Evolutionary conservation across 37 sponge, comb jelly and placozoan genomes (phyloP).

Genomic region (Lycopodina hypogea): DNA sequence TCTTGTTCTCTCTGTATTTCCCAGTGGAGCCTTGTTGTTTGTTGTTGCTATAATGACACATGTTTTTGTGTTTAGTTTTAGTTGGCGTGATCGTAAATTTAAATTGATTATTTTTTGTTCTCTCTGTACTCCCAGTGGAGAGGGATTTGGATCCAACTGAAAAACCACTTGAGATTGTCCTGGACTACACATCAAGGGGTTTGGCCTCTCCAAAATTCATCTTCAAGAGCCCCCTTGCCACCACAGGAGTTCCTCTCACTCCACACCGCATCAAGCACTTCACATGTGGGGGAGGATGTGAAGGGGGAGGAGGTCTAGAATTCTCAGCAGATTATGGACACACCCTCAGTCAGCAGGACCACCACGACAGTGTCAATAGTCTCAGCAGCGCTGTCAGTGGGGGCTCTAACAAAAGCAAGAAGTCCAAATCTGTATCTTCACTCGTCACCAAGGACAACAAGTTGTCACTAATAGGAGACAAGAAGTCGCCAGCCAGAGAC

Average conservation of each 20-base stretch:
- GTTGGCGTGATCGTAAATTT: too few relatives aligned
- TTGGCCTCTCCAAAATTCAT: conserved; percentile 38
- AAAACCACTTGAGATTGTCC: conserved; percentile 57
- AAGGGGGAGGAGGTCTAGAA: not conserved
- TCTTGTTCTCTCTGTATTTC: not conserved
- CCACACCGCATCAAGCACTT: not conserved
- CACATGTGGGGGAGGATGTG: not conserved
- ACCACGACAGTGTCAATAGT: conserved; percentile 18
- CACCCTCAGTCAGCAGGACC: not conserved
- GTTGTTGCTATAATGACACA: too few relatives aligned
- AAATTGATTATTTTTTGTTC: too few relatives aligned
- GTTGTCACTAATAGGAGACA: too few relatives aligned
- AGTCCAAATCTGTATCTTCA: conserved; percentile 23
- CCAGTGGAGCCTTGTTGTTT: too few relatives aligned
- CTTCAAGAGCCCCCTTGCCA: conserved; percentile 20
- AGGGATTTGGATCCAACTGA: conserved; percentile 48
- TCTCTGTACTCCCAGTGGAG: too few relatives aligned
- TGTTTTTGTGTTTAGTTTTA: too few relatives aligned
- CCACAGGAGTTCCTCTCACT: not conserved
- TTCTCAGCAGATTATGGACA: not conserved
- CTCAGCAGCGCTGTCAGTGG: conserved; percentile 18
- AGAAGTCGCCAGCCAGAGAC: not conserved
- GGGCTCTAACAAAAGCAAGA: conserved; percentile 8
- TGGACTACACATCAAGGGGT: conserved; percentile 49
- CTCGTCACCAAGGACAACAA: not conserved